phyloP scores from a whole-genome alignment of 1,140 invertebrate species.

The Homalodisca vitripennis region DNA sequence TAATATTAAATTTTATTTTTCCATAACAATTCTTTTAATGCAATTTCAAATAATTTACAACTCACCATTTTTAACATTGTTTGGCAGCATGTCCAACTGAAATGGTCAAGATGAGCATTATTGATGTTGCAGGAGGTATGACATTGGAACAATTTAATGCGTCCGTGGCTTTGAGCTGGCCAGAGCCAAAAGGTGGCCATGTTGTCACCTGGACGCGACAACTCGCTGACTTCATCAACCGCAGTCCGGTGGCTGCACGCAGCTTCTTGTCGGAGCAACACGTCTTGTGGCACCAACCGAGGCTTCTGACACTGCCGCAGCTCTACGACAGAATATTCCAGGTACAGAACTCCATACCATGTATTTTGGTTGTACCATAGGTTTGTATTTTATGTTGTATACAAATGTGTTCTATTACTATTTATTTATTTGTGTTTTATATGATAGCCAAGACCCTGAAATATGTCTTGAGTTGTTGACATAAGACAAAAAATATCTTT shows the following conservation, averaged over 20 bases:
- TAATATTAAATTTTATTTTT: too few species aligned
- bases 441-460: background rate
- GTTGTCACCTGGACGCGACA: constrained; percentile 61
- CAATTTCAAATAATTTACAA: too few species aligned
- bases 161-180: constrained; percentile 58
- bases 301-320: constrained; percentile 77
- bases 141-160: constrained; percentile 57
- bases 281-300: constrained; percentile 72
- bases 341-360: constrained; percentile 54
- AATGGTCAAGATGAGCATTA: background rate
- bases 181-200: constrained; percentile 49
- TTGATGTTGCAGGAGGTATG: constrained; percentile 27
- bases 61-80: too few species aligned
- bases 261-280: constrained; percentile 68
- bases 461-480: too few species aligned
- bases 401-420: background rate
- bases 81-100: too few species aligned
- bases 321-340: constrained; percentile 94
- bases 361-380: constrained; percentile 24
- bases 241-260: constrained; percentile 55
- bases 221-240: constrained; percentile 54
- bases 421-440: background rate
- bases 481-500: too few species aligned
- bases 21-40: too few species aligned
- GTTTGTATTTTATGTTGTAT: constrained; percentile 23